A percentile compares a stretch with the other conserved stretches of the same genome.
These are phyloP conservation scores for Urocyon cinereoargenteus DNA, from an alignment of 2,797 vertebrate species.

Conservation along the genomic window DNA sequence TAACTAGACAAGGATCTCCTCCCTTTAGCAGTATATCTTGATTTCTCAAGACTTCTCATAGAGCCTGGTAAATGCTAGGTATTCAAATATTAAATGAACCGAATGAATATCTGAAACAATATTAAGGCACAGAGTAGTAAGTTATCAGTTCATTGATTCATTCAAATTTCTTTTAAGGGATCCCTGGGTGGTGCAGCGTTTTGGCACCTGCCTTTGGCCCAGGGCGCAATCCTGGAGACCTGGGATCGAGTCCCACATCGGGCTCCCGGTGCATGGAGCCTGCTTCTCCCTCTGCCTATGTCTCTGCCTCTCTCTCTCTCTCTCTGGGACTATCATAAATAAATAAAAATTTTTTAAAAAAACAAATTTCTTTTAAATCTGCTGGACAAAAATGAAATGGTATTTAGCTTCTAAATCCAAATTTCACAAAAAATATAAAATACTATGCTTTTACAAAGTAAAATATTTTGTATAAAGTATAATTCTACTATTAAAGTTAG, in stretches of 20 bases:
- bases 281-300: no score
- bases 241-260: no score
- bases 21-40: conserved; percentile 1
- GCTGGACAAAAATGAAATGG: conserved; percentile 46
- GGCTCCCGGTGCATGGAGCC: no score
- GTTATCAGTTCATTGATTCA: not conserved
- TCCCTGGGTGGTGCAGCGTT: no score
- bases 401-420: conserved; percentile 26
- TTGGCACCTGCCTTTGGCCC: no score
- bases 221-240: no score
- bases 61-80: not conserved
- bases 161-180: conserved; percentile 56
- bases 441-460: not conserved
- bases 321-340: no score
- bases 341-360: no score
- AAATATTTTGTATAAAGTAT: not conserved
- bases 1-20: not conserved
- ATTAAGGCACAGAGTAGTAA: not conserved
- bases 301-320: no score
- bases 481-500: conserved; percentile 35
- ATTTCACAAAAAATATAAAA: conserved; percentile 55
- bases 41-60: conserved; percentile 15
- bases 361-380: conserved; percentile 58
- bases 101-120: conserved; percentile 22
- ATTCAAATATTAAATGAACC: conserved; percentile 22